A percentile compares a stretch with the other conserved stretches of the same genome.
These are phyloP conservation scores for Sebastes oblongus DNA, from an alignment of 2,797 vertebrate species.

Conservation along the genomic window DNA sequence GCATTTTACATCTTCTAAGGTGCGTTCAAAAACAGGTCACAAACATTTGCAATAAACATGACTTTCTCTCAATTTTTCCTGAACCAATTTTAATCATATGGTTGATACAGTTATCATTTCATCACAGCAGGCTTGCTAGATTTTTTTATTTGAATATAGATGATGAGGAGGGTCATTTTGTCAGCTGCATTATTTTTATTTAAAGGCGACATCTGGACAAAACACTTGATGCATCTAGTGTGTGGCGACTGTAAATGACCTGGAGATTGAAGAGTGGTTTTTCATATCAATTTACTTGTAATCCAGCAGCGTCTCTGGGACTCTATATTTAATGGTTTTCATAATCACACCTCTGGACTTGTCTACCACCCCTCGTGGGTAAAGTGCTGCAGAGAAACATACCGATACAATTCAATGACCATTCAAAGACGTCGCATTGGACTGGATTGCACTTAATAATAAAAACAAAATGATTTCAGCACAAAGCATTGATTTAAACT, in stretches of 20 bases:
- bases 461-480: slow-evolving; percentile 16
- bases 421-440: slow-evolving; percentile 5
- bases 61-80: background rate
- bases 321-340: background rate
- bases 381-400: slow-evolving; percentile 79
- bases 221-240: background rate
- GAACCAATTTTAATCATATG: slow-evolving; percentile 42
- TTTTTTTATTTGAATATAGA: background rate
- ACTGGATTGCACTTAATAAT: slow-evolving; percentile 50
- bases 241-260: background rate
- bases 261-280: background rate
- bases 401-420: slow-evolving; percentile 29
- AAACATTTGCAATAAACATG: slow-evolving; percentile 6
- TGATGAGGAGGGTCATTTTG: slow-evolving; percentile 7
- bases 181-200: slow-evolving; percentile 7
- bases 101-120: slow-evolving; percentile 34
- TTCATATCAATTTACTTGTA: background rate
- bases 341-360: slow-evolving; percentile 21
- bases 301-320: background rate
- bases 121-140: slow-evolving; percentile 27
- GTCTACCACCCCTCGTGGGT: slow-evolving; percentile 40
- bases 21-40: background rate
- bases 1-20: background rate
- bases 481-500: background rate
- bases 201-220: background rate